Evolutionary conservation across 2,113 vertebrate species (phyloP), one percentile per base, ranked within the genome.

Genomic region (Perca schrenkii): DNA sequence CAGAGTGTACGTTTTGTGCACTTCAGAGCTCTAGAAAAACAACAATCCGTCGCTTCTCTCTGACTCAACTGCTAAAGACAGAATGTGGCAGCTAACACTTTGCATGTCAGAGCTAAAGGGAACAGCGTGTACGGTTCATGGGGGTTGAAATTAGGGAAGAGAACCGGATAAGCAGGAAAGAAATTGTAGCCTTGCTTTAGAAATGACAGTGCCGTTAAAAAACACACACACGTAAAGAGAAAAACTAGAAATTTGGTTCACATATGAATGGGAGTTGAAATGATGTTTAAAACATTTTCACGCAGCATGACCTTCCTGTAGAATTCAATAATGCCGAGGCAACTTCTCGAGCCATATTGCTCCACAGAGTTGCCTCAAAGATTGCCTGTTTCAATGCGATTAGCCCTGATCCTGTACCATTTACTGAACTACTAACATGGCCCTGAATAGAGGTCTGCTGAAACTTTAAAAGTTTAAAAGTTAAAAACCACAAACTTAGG

Each of bases 61-160:
- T 88, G 63, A 92, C 74, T 91, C 89, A 86, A 17, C 43, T 0
- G 54, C 80, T 58, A 12, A 74, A 87, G 73, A 85, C 77, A 50
- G 68, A 84, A 47, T 4, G 69, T 22, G 53, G 57, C 66, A 49
- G 77, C 25, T 8, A 53, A 85, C 71, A 19, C 80, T 25, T 53
- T 10, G 53, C 52, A 52, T 47, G 49, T 65, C 34, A 11, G 49
- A 16, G 56, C 43, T 31, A 31, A 67, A 78, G 52, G 0, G 34
- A 63, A 66, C 47, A n/a, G 1, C 0, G 4, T 21, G 70, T 63
- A 64, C 62, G 4, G 80, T 0, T 13, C 73, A 53, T 17, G 49
- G 34, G 65, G 15, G 15, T 70, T 1, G 14, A 53, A 54, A 31
- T 40, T 1, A 2, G 1, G 36, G 49, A 62, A 46, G 14, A 34